Evolutionary conservation across 2,113 vertebrate genomes (phyloP).

Genomic region (Corvus cornix): DNA sequence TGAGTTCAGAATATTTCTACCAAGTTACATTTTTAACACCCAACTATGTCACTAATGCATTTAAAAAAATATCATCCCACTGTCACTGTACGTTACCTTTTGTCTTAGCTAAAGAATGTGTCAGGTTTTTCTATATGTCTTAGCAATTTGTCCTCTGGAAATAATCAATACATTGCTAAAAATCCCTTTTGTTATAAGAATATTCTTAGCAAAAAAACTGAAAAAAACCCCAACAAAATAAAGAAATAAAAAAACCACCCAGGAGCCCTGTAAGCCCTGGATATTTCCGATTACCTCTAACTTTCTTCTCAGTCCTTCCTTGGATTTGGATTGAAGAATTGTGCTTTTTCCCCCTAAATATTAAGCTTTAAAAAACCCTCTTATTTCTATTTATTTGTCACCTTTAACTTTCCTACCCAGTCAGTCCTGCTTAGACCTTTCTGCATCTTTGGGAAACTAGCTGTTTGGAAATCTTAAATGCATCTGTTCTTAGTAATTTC

Average conservation of each 20-base stretch:
- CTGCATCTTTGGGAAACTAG: neutral
- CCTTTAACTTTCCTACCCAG: neutral
- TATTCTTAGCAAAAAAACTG: neutral
- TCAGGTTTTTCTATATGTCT: neutral
- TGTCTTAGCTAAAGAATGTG: neutral
- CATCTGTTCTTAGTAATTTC: neutral
- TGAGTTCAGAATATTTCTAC: neutral
- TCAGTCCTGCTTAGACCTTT: neutral
- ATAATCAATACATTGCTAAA: neutral
- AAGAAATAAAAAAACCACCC: neutral
- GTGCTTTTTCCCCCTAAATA: neutral
- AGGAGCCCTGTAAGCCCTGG: neutral
- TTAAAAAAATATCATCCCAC: neutral
- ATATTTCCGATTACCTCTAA: neutral
- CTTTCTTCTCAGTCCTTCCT: neutral
- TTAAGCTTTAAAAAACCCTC: neutral
- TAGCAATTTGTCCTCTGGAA: neutral
- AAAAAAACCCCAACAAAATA: fast-evolving
- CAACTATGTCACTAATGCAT: neutral
- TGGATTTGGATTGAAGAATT: neutral
- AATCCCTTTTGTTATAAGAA: neutral
- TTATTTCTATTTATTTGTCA: neutral
- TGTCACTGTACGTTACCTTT: neutral
- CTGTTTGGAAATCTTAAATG: neutral
- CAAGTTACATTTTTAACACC: neutral